Base-by-base conservation (phyloP, 2,113 vertebrate species). In the Blennius ocellaris region DNA sequence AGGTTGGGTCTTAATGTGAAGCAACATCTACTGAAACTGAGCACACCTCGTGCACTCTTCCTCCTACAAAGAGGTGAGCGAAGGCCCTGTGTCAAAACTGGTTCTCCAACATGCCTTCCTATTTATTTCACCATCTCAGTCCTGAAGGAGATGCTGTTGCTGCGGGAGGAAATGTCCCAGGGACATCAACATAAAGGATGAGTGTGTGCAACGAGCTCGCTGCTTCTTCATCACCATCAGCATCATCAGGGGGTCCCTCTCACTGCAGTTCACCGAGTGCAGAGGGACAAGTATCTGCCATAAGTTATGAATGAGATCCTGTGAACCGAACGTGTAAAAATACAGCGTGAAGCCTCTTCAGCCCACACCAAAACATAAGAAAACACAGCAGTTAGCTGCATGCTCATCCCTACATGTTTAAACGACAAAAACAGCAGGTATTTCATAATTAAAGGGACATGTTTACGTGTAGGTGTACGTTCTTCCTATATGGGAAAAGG, bases 71-170 rank as follows among this genome's bases (percentile, higher is more conserved):
- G 57, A 55, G 21, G 12, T 8, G 45, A 69, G 54, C 44, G 16
- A 73, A 17, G 12, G 17, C 38, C 12, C 6, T 0, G 21, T 44
- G 55, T 66, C 48, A 41, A 12, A 90, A 90, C 89, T 62, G 85
- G 89, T 90, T 87, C 37, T 44, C 69, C 86, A 38, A 67, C 89
- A 87, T 90, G 85, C 76, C 51, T 80, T 61, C 40, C n/a, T 40
- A 45, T 56, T 71, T 43, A 30, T 52, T 58, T 47, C 21, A 65
- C 30, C 38, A 11, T 37, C 9, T 52, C 7, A 1, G 21, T 52
- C 52, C 51, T 48, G 3, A 38, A 52, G 57, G 57, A 73, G 63
- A 75, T 76, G 49, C 2, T 30, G 21, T 30, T 30, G 4, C 21
- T 30, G 21, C 21, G 21, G 21, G 21, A 30, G 57, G 57, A 73